Percentiles rank a stretch among this genome's conserved stretches.
These are phyloP conservation scores for Lathamus discolor DNA, from an alignment of 2,113 vertebrate genomes.

Conservation along the genomic window DNA sequence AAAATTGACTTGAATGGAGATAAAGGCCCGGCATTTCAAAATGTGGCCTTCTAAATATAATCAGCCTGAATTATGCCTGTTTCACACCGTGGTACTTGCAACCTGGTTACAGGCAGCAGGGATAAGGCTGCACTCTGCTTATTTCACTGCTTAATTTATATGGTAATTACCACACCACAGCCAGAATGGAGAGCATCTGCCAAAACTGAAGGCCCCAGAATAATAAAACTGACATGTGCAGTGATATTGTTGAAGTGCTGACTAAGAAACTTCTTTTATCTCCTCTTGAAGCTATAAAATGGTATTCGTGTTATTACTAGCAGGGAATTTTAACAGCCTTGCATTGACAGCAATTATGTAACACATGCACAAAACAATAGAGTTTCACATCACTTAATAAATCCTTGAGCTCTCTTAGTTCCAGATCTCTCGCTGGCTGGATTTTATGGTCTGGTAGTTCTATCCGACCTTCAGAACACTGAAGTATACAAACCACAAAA, in stretches of 20 bases:
- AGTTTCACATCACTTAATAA: conserved; percentile 80
- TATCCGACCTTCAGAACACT: conserved; percentile 69
- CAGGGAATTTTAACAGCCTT: conserved; percentile 78
- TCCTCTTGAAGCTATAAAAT: conserved; percentile 73
- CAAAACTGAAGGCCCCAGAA: conserved; percentile 72
- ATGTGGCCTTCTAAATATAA: conserved; percentile 47
- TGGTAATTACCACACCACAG: conserved; percentile 75
- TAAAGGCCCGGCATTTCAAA: conserved; percentile 62
- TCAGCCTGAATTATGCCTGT: conserved; percentile 63
- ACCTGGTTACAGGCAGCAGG: conserved; percentile 62
- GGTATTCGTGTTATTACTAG: conserved; percentile 78
- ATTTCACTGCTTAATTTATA: conserved; percentile 78
- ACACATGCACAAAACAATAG: conserved; percentile 79
- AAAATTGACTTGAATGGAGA: conserved; percentile 70
- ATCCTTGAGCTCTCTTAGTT: conserved; percentile 76
- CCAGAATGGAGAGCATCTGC: conserved; percentile 75
- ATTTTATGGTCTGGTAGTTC: conserved; percentile 83
- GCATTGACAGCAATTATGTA: conserved; percentile 81
- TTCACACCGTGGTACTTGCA: conserved; percentile 61
- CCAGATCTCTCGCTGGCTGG: conserved; percentile 74
- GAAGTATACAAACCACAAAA: conserved; percentile 68
- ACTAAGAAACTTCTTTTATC: conserved; percentile 79
- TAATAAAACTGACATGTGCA: conserved; percentile 74
- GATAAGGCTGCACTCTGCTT: conserved; percentile 60
- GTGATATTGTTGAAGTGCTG: conserved; percentile 73